These are phyloP conservation scores for Agonum fuliginosum DNA, from an alignment of 2,888 invertebrate genomes.

Conservation along the genomic window DNA sequence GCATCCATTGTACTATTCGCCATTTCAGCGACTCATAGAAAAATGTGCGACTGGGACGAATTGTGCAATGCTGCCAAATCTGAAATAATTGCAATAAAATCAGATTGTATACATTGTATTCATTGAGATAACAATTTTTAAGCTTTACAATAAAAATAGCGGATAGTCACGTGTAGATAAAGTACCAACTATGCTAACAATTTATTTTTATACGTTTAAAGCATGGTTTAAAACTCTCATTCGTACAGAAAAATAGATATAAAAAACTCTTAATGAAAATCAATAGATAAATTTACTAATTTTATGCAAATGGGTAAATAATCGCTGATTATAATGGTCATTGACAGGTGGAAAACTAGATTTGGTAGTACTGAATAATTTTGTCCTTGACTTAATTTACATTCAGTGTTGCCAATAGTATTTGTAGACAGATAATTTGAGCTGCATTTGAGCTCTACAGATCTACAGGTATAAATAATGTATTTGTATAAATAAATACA, in stretches of 20 bases:
- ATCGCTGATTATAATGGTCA: background rate
- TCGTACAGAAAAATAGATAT: background rate
- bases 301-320: background rate
- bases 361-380: slow-evolving; percentile 33
- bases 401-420: no score
- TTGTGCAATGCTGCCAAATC: slow-evolving; percentile 46
- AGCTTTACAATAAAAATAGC: no score
- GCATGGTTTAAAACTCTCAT: background rate
- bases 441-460: no score
- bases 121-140: no score
- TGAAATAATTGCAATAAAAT: background rate
- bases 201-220: background rate
- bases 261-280: no score
- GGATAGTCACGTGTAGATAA: background rate
- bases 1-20: slow-evolving; percentile 80
- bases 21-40: slow-evolving; percentile 69
- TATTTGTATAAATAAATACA: no score
- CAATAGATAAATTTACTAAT: background rate
- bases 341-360: slow-evolving; percentile 9
- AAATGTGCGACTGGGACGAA: slow-evolving; percentile 22
- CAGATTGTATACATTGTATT: no score
- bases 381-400: no score
- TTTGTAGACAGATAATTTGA: no score
- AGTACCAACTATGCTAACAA: background rate
- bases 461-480: no score